Conservation (phyloP, 1,140 invertebrate species). For the Aricia agestis region DNA sequence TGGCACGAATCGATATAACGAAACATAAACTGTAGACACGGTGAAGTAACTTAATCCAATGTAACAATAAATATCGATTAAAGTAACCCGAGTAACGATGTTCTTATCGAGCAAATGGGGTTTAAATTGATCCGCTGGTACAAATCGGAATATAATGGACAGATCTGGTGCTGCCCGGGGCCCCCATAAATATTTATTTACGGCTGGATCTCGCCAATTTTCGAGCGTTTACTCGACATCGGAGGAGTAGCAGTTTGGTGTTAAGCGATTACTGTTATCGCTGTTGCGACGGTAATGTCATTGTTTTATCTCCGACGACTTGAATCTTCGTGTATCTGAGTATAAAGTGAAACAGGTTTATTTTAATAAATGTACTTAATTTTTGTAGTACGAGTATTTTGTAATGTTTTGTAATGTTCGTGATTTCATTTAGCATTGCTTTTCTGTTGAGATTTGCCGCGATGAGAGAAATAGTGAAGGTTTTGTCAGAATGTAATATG, state of each 20-base stretch:
- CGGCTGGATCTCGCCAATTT: conserved; percentile 18
- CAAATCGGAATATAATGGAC: conserved; percentile 27
- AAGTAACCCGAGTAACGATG: conserved; percentile 1
- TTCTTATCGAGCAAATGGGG: conserved; percentile 14
- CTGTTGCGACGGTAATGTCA: neutral
- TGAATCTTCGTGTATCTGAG: too few relatives aligned
- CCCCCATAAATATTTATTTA: conserved; percentile 26
- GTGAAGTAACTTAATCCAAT: neutral
- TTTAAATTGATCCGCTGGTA: conserved; percentile 14
- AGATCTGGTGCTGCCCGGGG: conserved; percentile 17
- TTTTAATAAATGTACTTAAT: too few relatives aligned
- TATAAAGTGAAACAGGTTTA: too few relatives aligned
- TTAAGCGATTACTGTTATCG: conserved; percentile 12
- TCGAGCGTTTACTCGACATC: conserved; percentile 14
- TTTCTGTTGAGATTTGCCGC: too few relatives aligned
- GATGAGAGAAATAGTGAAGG: too few relatives aligned
- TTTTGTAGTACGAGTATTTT: too few relatives aligned
- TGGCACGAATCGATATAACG: too few relatives aligned
- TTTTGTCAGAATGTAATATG: too few relatives aligned
- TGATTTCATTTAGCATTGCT: too few relatives aligned
- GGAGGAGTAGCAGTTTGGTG: conserved; percentile 1
- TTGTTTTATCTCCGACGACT: neutral
- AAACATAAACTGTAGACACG: too few relatives aligned
- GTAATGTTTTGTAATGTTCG: too few relatives aligned
- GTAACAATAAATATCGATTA: conserved; percentile 12